Evolutionary conservation across 2,113 vertebrate species (phyloP).

Genomic region (Hyperoodon ampullatus): DNA sequence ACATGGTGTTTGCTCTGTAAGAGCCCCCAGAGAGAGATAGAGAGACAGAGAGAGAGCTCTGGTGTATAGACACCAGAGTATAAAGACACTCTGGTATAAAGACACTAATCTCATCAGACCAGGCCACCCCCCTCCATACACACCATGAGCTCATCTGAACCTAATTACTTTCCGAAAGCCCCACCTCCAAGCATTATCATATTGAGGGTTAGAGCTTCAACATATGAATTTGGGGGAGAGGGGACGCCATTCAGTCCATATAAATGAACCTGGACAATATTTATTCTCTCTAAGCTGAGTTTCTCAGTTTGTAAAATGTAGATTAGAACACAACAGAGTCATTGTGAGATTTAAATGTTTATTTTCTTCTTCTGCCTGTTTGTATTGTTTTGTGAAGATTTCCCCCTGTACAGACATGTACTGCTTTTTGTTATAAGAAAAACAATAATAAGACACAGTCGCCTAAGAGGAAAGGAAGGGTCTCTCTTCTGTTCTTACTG

Average conservation of each 20-base stretch:
- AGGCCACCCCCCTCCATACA: neutral
- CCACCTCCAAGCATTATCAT: neutral
- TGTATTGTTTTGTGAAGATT: neutral
- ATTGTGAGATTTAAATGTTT: neutral
- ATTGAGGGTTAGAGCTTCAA: neutral
- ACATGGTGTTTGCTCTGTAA: neutral
- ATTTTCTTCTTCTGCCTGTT: neutral
- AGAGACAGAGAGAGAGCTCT: neutral
- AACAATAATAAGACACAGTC: neutral
- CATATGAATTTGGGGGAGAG: neutral
- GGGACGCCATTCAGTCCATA: neutral
- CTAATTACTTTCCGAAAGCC: neutral
- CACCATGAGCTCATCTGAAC: neutral
- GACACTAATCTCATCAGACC: neutral
- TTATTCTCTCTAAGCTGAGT: neutral
- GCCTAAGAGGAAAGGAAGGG: neutral
- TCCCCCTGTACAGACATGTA: neutral
- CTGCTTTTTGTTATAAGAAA: neutral
- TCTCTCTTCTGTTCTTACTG: neutral
- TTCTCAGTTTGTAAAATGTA: neutral
- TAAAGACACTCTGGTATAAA: neutral
- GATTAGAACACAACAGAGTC: neutral
- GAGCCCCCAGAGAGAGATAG: neutral
- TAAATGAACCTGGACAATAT: neutral
- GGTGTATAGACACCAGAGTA: too few relatives aligned